Conservation (phyloP, 2,888 invertebrate genomes). For the Drosophila aldrichi region DNA sequence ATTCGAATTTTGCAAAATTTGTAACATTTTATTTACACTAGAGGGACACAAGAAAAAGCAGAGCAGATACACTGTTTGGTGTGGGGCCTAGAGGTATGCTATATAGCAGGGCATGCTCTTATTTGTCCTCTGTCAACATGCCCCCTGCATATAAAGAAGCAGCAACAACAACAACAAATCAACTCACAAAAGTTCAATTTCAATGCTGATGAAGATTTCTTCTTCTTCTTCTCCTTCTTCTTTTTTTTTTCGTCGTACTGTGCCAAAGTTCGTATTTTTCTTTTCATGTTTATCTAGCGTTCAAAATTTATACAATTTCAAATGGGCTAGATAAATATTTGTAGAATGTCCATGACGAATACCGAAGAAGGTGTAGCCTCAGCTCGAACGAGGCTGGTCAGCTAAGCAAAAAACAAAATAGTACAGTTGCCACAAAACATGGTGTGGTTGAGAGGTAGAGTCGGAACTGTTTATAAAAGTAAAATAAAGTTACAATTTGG, state of each 20-base stretch:
- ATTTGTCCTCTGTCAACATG: constrained; percentile 75
- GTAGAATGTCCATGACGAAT: constrained; percentile 20
- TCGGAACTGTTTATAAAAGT: too few species aligned
- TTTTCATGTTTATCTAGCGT: constrained; percentile 69
- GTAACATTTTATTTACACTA: constrained; percentile 75
- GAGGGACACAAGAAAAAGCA: constrained; percentile 36
- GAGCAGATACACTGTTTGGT: neutral
- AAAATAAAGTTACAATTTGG: neutral
- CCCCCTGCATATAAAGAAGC: constrained; percentile 73
- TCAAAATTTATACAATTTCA: constrained; percentile 66
- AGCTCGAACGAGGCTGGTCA: neutral
- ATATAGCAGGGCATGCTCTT: constrained; percentile 38
- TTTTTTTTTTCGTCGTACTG: neutral
- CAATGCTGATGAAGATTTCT: constrained; percentile 24
- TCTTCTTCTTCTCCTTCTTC: neutral
- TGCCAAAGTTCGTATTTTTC: constrained; percentile 57
- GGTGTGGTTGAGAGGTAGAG: neutral
- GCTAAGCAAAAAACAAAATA: neutral
- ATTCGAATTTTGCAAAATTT: constrained; percentile 63
- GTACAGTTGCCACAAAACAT: constrained; percentile 28
- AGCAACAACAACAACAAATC: constrained; percentile 22
- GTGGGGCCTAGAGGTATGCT: constrained; percentile 7
- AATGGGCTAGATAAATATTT: constrained; percentile 71
- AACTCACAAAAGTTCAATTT: constrained; percentile 36
- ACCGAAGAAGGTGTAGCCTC: neutral